These are phyloP conservation scores for Ceuthmochares aereus DNA, from an alignment of 2,113 vertebrate species.

Conservation along the genomic window DNA sequence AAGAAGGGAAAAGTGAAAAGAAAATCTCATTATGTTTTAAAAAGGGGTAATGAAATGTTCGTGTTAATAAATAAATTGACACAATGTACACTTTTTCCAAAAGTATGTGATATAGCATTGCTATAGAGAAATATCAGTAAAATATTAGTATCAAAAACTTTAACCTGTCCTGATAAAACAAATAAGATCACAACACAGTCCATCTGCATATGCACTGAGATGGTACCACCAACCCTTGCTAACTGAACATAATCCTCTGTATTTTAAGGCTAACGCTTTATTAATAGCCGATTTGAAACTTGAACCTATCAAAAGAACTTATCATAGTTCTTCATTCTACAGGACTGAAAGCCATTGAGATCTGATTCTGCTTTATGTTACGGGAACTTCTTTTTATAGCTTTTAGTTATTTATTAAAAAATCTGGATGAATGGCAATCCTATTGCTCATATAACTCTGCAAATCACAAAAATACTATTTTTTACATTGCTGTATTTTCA, in stretches of 20 bases:
- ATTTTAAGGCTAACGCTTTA: not conserved
- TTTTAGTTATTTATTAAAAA: not conserved
- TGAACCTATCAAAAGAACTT: not conserved
- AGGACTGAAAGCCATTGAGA: not conserved
- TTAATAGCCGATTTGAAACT: not conserved
- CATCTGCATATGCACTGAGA: not conserved
- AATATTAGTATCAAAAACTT: not conserved
- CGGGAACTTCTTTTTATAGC: not conserved
- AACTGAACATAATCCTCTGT: not conserved
- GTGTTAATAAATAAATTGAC: not conserved
- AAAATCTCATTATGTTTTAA: not conserved
- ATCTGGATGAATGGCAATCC: not conserved
- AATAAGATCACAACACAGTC: not conserved
- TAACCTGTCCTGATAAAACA: not conserved
- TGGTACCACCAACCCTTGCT: accelerated
- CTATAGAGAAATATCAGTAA: not conserved
- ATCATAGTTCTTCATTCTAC: not conserved
- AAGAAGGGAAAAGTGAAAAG: not conserved
- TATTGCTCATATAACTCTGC: not conserved
- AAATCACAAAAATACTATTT: not conserved
- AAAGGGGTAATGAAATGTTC: not conserved
- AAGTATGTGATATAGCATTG: not conserved
- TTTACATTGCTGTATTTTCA: not conserved
- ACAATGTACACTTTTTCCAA: not conserved
- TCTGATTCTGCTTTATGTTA: not conserved